phyloP scores from a whole-genome alignment of 1,140 invertebrate species.

The Cherax destructor region DNA sequence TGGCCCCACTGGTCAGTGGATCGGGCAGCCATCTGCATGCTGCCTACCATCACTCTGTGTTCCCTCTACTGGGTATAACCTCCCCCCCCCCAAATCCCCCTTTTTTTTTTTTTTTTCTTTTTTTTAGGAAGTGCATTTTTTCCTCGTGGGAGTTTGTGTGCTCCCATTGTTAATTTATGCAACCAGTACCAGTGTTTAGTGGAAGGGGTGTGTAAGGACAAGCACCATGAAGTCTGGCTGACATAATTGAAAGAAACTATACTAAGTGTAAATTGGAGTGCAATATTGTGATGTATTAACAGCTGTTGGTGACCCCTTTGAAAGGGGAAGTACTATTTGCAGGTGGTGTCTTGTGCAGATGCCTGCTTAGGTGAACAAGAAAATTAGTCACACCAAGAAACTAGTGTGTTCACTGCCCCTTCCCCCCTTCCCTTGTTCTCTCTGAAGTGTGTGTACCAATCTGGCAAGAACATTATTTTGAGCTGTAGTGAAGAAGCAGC shows the following conservation, averaged over 20 bases:
- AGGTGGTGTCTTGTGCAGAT: conserved; percentile 49
- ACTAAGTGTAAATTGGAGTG: conserved; percentile 38
- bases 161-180: conserved; percentile 57
- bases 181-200: conserved; percentile 58
- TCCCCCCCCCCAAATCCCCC: neutral
- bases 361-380: conserved; percentile 22
- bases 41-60: conserved; percentile 37
- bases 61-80: conserved; percentile 21
- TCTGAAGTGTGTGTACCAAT: conserved; percentile 2
- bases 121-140: conserved; percentile 53
- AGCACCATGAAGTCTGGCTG: conserved; percentile 23
- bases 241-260: conserved; percentile 34
- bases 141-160: conserved; percentile 42
- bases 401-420: neutral
- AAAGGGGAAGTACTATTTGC: conserved; percentile 23
- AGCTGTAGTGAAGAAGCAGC: neutral
- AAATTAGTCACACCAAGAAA: conserved; percentile 19
- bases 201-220: conserved; percentile 47
- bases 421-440: neutral
- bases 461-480: conserved; percentile 21
- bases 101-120: too few species aligned
- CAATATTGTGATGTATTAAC: conserved; percentile 50
- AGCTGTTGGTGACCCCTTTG: conserved; percentile 15
- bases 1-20: conserved; percentile 36
- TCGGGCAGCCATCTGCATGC: conserved; percentile 6